phyloP scores from a whole-genome alignment of 2,888 invertebrate species.

The Clitarchus hookeri region DNA sequence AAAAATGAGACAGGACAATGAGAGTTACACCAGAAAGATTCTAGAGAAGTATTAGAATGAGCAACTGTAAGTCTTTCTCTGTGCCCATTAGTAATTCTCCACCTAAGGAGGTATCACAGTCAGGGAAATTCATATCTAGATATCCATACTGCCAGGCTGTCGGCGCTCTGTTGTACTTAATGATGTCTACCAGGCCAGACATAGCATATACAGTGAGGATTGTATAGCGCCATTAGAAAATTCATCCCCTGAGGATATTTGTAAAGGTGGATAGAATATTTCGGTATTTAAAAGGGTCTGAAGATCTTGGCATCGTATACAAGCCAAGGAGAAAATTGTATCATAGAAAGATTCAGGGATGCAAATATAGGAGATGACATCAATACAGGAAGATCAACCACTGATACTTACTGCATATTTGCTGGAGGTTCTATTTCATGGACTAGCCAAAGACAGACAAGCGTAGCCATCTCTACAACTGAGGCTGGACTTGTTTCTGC shows the following conservation, averaged over 20 bases:
- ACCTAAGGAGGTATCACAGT: neutral
- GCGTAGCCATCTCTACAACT: conserved; percentile 29
- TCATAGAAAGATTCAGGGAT: neutral
- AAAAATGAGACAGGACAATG: neutral
- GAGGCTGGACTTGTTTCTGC: conserved; percentile 32
- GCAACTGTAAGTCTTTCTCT: neutral
- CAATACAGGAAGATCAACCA: neutral
- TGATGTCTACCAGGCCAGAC: neutral
- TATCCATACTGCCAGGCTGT: neutral
- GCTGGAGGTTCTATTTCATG: conserved; percentile 26
- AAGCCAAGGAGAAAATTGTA: neutral
- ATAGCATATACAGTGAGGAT: too few relatives aligned
- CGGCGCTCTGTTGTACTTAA: neutral
- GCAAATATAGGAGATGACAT: neutral
- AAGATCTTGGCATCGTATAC: conserved; percentile 26
- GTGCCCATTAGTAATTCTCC: neutral
- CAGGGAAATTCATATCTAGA: neutral
- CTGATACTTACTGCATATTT: too few relatives aligned
- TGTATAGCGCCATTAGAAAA: too few relatives aligned
- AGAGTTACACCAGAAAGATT: neutral
- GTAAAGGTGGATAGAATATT: too few relatives aligned
- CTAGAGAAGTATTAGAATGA: neutral
- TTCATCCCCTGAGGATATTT: neutral
- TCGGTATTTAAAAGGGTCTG: neutral
- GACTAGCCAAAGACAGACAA: conserved; percentile 23